Evolutionary conservation across 2,113 vertebrate genomes (phyloP).

Genomic region (Acrocephalus arundinaceus): DNA sequence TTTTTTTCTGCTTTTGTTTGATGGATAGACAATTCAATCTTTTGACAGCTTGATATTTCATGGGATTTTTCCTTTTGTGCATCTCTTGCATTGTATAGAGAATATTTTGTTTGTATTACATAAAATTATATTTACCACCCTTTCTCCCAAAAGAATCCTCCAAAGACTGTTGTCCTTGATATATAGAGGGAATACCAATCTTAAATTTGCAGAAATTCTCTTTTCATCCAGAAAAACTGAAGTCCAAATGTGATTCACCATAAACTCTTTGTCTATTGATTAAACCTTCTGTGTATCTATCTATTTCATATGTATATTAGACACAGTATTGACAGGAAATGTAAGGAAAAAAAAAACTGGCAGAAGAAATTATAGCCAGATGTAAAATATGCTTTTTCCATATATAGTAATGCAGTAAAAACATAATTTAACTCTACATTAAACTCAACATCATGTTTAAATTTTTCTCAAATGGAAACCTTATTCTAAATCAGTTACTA

Average conservation of each 20-base stretch:
- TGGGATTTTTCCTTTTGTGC: background rate
- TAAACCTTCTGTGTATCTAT: background rate
- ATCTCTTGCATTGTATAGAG: background rate
- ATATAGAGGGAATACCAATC: background rate
- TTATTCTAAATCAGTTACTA: conserved; percentile 44
- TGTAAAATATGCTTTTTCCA: conserved; percentile 31
- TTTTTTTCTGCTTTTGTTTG: background rate
- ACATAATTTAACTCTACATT: conserved; percentile 28
- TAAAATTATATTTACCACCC: background rate
- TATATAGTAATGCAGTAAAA: conserved; percentile 39
- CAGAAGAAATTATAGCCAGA: conserved; percentile 18
- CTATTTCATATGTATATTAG: background rate
- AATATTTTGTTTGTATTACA: background rate
- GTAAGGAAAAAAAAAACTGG: background rate
- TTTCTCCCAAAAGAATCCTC: background rate
- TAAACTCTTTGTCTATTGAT: background rate
- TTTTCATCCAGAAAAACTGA: background rate
- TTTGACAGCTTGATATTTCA: background rate
- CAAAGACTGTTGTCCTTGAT: background rate
- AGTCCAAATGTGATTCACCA: background rate
- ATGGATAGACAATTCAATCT: no score
- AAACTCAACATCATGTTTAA: conserved; percentile 45
- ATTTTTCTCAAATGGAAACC: conserved; percentile 60
- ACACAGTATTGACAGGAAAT: conserved; percentile 3
- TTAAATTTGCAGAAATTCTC: background rate